Evolutionary conservation across 2,113 vertebrate genomes (phyloP).

Genomic region (Origma solitaria): DNA sequence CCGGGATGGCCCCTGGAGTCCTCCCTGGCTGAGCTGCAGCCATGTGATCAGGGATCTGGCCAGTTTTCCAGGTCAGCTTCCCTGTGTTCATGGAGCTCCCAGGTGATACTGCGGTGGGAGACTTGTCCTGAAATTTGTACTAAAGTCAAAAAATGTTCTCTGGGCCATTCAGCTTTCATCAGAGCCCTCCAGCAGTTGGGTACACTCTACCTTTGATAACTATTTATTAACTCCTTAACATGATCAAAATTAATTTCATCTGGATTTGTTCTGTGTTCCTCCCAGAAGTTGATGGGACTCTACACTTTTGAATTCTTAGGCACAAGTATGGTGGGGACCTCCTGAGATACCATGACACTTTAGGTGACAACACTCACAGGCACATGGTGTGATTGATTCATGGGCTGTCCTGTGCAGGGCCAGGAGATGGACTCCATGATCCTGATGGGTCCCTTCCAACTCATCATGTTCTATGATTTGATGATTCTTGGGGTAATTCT

Average conservation of each 20-base stretch:
- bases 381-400: background rate
- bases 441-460: background rate
- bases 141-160: background rate
- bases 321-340: background rate
- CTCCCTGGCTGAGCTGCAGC: background rate
- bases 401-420: background rate
- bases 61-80: background rate
- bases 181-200: fast-evolving
- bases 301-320: background rate
- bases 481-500: background rate
- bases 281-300: background rate
- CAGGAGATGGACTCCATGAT: background rate
- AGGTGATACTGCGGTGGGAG: background rate
- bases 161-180: fast-evolving
- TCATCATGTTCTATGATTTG: background rate
- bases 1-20: background rate
- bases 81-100: background rate
- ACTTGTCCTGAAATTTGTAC: fast-evolving
- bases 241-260: background rate
- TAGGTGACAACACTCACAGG: background rate
- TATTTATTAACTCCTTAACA: background rate
- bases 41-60: background rate
- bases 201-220: background rate
- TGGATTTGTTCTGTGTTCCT: fast-evolving
- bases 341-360: background rate